A percentile compares a stretch with the other conserved stretches of the same genome.
Evolutionary conservation across 2,113 vertebrate species (phyloP).

Genomic region (Oryzias javanicus): DNA sequence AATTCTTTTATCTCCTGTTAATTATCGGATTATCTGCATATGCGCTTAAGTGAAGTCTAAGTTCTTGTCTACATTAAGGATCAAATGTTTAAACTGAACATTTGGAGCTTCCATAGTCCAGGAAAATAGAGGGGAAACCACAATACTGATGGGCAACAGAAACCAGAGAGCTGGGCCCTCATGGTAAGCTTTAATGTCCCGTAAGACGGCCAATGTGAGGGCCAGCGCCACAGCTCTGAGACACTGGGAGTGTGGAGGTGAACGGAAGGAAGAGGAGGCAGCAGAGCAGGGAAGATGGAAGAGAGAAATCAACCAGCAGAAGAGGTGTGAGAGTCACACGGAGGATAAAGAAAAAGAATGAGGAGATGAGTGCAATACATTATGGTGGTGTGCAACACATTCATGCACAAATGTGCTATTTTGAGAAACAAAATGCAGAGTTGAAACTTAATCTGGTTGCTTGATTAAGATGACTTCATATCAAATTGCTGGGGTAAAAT

Average conservation of each 20-base stretch:
- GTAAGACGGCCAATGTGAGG: slow-evolving; percentile 68
- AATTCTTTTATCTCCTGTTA: not conserved
- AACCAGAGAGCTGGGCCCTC: slow-evolving; percentile 79
- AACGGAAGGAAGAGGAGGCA: slow-evolving; percentile 36
- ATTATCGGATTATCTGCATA: not conserved
- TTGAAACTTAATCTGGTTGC: no score
- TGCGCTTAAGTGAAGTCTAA: slow-evolving; percentile 86
- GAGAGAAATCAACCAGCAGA: slow-evolving; percentile 35
- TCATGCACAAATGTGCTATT: no score
- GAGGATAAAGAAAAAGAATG: not conserved
- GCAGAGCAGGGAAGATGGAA: slow-evolving; percentile 48
- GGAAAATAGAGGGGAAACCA: slow-evolving; percentile 78
- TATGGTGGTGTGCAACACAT: not conserved
- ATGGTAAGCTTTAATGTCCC: slow-evolving; percentile 65
- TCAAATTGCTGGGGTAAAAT: no score
- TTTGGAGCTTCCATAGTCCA: slow-evolving; percentile 83
- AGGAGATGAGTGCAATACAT: not conserved
- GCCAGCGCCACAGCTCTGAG: slow-evolving; percentile 18
- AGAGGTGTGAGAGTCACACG: slow-evolving; percentile 6
- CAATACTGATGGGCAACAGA: slow-evolving; percentile 89
- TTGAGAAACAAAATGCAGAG: no score
- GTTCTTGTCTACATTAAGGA: slow-evolving; percentile 72
- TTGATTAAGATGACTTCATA: no score
- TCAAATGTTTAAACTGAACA: slow-evolving; percentile 83
- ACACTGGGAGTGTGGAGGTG: slow-evolving; percentile 21